These are phyloP conservation scores for Scaptomyza tumidula DNA, from an alignment of 2,888 invertebrate genomes.

Conservation along the genomic window DNA sequence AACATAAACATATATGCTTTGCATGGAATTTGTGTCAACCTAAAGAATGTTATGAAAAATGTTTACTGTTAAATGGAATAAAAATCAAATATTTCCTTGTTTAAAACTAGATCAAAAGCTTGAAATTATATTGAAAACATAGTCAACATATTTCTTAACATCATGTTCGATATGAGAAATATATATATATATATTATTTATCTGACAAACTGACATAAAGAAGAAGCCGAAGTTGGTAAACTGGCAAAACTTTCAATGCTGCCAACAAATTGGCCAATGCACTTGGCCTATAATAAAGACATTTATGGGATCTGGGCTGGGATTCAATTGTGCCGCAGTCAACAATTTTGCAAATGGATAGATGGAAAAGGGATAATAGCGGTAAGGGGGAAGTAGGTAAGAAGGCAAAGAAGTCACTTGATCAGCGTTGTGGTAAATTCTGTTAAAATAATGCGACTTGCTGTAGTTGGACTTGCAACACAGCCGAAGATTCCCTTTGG, in stretches of 20 bases:
- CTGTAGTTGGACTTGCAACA: slow-evolving; percentile 5
- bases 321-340: slow-evolving; percentile 66
- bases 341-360: slow-evolving; percentile 52
- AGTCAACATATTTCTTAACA: no score
- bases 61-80: no score
- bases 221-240: no score
- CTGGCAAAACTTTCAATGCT: no score
- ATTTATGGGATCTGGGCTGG: slow-evolving; percentile 58
- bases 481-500: slow-evolving; percentile 39
- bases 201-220: no score
- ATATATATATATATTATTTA: no score
- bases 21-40: slow-evolving; percentile 21
- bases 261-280: slow-evolving; percentile 58
- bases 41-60: background rate
- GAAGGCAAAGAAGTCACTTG: slow-evolving; percentile 2
- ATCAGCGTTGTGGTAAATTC: slow-evolving; percentile 18
- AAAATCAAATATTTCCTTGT: no score
- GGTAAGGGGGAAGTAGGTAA: slow-evolving; percentile 3
- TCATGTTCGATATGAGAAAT: no score
- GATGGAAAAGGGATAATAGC: background rate
- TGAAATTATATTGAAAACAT: no score
- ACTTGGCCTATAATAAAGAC: slow-evolving; percentile 73
- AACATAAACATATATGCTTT: background rate
- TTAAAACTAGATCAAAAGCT: no score
- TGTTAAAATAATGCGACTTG: slow-evolving; percentile 43